Evolutionary conservation across 2,113 vertebrate species (phyloP).

Genomic region (Sciurus niger): DNA sequence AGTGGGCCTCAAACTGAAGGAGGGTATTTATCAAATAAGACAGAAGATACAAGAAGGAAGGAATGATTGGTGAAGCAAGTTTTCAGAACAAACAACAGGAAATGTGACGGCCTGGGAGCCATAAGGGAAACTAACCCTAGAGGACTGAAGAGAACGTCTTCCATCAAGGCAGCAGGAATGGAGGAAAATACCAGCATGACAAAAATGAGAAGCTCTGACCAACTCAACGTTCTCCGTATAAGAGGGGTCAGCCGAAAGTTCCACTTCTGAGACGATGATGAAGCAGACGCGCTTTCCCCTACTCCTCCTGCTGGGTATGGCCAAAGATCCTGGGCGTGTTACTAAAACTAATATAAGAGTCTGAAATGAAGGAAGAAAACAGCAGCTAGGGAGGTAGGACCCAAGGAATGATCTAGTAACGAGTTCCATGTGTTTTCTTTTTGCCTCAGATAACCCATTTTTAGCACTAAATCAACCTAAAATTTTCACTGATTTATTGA

Average conservation of each 20-base stretch:
- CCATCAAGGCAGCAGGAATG: background rate
- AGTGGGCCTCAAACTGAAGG: slow-evolving; percentile 7
- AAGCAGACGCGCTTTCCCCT: background rate
- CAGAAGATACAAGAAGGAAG: background rate
- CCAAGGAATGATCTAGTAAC: background rate
- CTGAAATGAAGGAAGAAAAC: background rate
- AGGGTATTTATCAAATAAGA: slow-evolving; percentile 31
- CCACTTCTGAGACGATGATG: background rate
- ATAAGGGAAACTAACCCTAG: background rate
- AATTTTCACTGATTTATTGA: too few relatives aligned
- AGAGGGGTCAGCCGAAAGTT: background rate
- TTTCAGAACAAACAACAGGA: slow-evolving; percentile 21
- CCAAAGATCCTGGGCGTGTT: background rate
- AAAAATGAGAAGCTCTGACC: background rate
- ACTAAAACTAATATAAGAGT: background rate
- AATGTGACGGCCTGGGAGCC: background rate
- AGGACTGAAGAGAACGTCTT: background rate
- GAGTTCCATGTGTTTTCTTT: background rate
- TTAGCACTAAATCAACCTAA: too few relatives aligned
- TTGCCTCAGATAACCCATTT: too few relatives aligned
- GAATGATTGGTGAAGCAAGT: background rate
- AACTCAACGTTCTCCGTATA: background rate
- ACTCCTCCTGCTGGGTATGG: background rate
- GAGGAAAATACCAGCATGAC: background rate
- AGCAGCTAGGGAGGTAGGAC: background rate